These are phyloP conservation scores for Eilema depressum DNA, from an alignment of 2,888 invertebrate species.

Conservation along the genomic window DNA sequence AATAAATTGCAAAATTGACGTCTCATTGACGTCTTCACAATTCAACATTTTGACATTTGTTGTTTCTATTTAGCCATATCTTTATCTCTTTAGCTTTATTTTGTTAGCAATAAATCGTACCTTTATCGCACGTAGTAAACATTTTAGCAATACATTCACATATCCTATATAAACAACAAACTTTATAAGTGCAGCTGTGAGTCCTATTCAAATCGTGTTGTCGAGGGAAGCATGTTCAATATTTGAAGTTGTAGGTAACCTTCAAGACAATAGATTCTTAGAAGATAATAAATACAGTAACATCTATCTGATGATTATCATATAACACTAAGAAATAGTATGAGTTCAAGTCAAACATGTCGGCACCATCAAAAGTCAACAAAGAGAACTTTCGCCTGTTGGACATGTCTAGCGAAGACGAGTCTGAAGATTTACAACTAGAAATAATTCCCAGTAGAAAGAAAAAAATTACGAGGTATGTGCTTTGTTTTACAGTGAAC, in stretches of 20 bases:
- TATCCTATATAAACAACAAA: constrained; percentile 25
- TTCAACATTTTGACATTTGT: constrained; percentile 6
- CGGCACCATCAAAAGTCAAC: constrained; percentile 78
- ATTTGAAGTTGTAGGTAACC: constrained; percentile 43
- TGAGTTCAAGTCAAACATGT: constrained; percentile 74
- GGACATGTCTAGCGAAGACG: constrained; percentile 88
- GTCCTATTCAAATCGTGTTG: neutral
- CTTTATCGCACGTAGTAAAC: neutral
- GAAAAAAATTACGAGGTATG: constrained; percentile 86
- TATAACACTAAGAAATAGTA: constrained; percentile 59
- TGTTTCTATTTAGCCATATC: constrained; percentile 28
- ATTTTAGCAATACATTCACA: constrained; percentile 37
- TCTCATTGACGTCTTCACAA: neutral
- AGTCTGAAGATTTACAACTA: constrained; percentile 87
- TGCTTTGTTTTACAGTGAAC: neutral
- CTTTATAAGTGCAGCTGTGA: neutral
- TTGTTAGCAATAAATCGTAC: constrained; percentile 7
- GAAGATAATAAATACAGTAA: constrained; percentile 43
- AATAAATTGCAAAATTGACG: constrained; percentile 11
- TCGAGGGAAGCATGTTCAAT: neutral
- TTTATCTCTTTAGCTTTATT: constrained; percentile 7
- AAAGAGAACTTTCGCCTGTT: constrained; percentile 89
- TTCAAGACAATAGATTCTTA: constrained; percentile 38
- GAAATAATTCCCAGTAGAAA: constrained; percentile 87
- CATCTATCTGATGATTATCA: constrained; percentile 34